These are phyloP conservation scores for Creontiades dilutus DNA, from an alignment of 2,888 invertebrate genomes.

Conservation along the genomic window DNA sequence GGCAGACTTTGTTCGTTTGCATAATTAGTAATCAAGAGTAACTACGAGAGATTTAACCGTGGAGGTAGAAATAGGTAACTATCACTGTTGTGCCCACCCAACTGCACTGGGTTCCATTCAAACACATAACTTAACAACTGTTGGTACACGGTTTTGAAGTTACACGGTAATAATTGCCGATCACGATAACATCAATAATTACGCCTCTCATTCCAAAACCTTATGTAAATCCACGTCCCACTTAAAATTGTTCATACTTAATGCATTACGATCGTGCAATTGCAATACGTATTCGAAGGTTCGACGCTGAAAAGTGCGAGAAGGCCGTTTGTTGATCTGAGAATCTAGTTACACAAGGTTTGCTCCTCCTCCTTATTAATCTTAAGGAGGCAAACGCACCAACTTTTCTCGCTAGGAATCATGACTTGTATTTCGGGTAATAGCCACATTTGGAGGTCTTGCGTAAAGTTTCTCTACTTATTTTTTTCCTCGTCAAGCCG, in stretches of 20 bases:
- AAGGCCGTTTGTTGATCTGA: constrained; percentile 25
- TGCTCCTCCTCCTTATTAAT: constrained; percentile 29
- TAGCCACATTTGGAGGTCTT: neutral
- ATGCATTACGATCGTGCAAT: constrained; percentile 30
- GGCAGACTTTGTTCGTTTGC: no score
- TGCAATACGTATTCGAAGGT: neutral
- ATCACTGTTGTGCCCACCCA: no score
- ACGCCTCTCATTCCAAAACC: neutral
- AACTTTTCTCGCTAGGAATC: neutral
- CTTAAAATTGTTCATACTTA: neutral
- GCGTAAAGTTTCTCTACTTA: neutral
- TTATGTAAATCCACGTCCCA: constrained; percentile 22
- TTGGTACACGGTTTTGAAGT: neutral
- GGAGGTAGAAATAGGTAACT: no score
- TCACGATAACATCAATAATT: constrained; percentile 19
- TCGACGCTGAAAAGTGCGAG: neutral
- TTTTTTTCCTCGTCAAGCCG: constrained; percentile 4
- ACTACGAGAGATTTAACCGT: no score
- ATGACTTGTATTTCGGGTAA: constrained; percentile 17
- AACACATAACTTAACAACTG: no score
- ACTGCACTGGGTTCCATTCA: no score
- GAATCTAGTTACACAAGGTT: constrained; percentile 30
- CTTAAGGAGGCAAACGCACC: neutral
- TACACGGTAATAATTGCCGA: constrained; percentile 4
- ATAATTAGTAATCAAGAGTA: no score